Evolutionary conservation across 2,797 vertebrate genomes (phyloP).

Genomic region (Malurus leucopterus): DNA sequence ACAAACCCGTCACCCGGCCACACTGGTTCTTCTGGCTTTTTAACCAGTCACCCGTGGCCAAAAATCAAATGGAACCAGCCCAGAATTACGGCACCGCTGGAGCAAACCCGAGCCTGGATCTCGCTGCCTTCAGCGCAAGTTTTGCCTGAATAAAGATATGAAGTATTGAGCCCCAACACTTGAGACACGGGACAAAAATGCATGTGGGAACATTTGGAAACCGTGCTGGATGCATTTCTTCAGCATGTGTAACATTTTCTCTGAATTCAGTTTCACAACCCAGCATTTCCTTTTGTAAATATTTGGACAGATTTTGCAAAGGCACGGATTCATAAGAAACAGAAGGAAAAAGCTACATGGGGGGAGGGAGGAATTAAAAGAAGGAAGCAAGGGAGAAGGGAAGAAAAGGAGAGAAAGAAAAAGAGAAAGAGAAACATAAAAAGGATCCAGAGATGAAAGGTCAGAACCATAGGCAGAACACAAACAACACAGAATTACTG

Average conservation of each 20-base stretch:
- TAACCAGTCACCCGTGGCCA: background rate
- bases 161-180: background rate
- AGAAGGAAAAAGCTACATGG: background rate
- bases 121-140: background rate
- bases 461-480: background rate
- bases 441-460: background rate
- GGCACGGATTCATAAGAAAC: background rate
- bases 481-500: background rate
- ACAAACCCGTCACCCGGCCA: background rate
- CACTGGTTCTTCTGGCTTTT: slow-evolving; percentile 4
- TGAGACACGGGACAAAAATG: slow-evolving; percentile 46
- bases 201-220: slow-evolving; percentile 49
- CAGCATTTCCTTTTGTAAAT: slow-evolving; percentile 58
- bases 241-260: slow-evolving; percentile 52
- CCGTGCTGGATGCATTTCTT: slow-evolving; percentile 41
- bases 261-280: slow-evolving; percentile 59
- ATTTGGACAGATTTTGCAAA: slow-evolving; percentile 28
- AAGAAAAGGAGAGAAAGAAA: no score
- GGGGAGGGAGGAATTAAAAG: background rate
- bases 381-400: fast-evolving
- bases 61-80: background rate
- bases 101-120: background rate
- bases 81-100: background rate
- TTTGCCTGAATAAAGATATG: slow-evolving; percentile 27
- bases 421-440: background rate